These are phyloP conservation scores for Calameuta idolon DNA, from an alignment of 2,888 invertebrate genomes.

Conservation along the genomic window DNA sequence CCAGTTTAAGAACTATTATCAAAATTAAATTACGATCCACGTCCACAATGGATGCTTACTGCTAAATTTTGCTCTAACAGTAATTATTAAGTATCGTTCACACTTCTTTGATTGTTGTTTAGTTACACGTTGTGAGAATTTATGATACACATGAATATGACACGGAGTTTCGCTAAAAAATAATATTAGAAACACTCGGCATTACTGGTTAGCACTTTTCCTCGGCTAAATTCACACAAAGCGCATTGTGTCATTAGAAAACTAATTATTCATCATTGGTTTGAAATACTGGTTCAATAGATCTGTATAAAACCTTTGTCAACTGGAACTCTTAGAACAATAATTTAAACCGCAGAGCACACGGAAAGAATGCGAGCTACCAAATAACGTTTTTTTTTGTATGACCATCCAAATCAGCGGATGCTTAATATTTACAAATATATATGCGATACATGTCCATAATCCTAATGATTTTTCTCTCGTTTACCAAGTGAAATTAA, in stretches of 20 bases:
- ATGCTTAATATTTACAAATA: slow-evolving; percentile 9
- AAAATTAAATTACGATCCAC: slow-evolving; percentile 58
- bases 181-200: slow-evolving; percentile 61
- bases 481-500: neutral
- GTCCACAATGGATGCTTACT: slow-evolving; percentile 53
- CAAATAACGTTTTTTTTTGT: slow-evolving; percentile 16
- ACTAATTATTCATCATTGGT: slow-evolving; percentile 65
- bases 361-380: slow-evolving; percentile 48
- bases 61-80: slow-evolving; percentile 53
- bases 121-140: slow-evolving; percentile 53
- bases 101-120: slow-evolving; percentile 59
- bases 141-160: slow-evolving; percentile 64
- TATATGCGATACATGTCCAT: slow-evolving; percentile 1
- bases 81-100: slow-evolving; percentile 58
- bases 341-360: slow-evolving; percentile 53
- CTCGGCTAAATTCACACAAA: slow-evolving; percentile 55
- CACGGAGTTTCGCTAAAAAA: slow-evolving; percentile 60
- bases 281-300: slow-evolving; percentile 66
- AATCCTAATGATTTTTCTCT: neutral
- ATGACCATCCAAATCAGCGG: slow-evolving; percentile 21
- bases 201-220: slow-evolving; percentile 56
- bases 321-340: slow-evolving; percentile 63
- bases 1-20: slow-evolving; percentile 12
- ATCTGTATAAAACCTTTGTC: slow-evolving; percentile 64
- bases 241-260: slow-evolving; percentile 60